phyloP scores from a whole-genome alignment of 1,140 invertebrate genomes.

The Nymphalis io region DNA sequence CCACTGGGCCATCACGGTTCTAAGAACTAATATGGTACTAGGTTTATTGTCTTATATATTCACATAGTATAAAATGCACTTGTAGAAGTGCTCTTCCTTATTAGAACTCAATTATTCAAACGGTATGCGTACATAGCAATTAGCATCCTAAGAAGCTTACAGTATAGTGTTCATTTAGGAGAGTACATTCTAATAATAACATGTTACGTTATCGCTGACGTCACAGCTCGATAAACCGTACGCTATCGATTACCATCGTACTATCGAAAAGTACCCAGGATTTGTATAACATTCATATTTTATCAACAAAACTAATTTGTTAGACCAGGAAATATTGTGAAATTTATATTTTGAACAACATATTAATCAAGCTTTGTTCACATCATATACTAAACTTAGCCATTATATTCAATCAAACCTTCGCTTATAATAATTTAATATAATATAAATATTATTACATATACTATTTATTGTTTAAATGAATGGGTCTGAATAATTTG shows the following conservation, averaged over 20 bases:
- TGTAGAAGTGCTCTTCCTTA: background rate
- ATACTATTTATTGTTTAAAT: too few relatives aligned
- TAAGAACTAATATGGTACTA: too few relatives aligned
- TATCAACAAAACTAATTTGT: background rate
- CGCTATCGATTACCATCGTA: conserved; percentile 25
- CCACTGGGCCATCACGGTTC: too few relatives aligned
- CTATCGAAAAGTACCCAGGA: conserved; percentile 23
- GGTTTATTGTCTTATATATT: background rate
- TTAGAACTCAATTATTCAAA: conserved; percentile 8
- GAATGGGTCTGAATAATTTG: too few relatives aligned
- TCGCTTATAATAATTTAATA: too few relatives aligned
- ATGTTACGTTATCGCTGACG: conserved; percentile 29
- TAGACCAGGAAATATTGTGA: background rate
- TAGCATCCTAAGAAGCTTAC: conserved; percentile 11
- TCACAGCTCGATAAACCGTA: conserved; percentile 27
- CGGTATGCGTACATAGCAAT: background rate
- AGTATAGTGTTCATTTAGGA: conserved; percentile 9
- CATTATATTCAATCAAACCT: background rate
- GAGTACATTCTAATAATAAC: conserved; percentile 27
- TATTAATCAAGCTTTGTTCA: background rate
- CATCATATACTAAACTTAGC: background rate
- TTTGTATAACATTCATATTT: conserved; percentile 16
- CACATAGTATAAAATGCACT: background rate
- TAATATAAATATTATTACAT: too few relatives aligned
- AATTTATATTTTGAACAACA: background rate